Conservation (phyloP, 2,113 vertebrate genomes). For the Caretta caretta region DNA sequence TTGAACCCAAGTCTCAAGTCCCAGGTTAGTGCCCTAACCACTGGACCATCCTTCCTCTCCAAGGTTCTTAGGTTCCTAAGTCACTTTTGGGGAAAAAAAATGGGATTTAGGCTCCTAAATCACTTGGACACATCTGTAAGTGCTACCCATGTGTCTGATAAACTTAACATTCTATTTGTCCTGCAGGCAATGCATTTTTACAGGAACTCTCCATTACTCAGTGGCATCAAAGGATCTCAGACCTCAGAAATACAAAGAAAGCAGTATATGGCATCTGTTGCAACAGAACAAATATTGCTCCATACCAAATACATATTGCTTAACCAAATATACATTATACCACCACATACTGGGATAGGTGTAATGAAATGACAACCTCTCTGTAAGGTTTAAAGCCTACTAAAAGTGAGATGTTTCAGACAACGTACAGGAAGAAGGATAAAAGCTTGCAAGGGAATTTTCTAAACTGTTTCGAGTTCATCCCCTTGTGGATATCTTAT, state of each 20-base stretch:
- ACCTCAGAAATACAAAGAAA: neutral
- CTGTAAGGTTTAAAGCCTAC: neutral
- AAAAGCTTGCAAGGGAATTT: constrained; percentile 10
- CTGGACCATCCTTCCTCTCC: neutral
- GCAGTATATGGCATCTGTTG: neutral
- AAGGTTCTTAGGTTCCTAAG: neutral
- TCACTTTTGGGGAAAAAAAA: fast-evolving
- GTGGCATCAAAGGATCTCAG: neutral
- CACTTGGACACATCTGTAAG: neutral
- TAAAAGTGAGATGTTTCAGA: neutral
- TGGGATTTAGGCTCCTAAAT: fast-evolving
- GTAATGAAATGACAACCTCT: neutral
- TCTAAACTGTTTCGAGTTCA: neutral
- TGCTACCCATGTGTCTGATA: neutral
- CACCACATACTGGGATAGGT: fast-evolving
- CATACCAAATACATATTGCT: neutral
- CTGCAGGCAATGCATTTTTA: neutral
- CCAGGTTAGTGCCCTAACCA: too few relatives aligned
- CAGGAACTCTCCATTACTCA: neutral
- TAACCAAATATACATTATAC: fast-evolving
- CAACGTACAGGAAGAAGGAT: fast-evolving
- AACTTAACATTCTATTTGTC: neutral
- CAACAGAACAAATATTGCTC: neutral
- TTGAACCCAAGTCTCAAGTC: fast-evolving
- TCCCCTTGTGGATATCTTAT: neutral